Conservation (phyloP, 1,140 invertebrate genomes). For the Euura saliciscinereae region DNA sequence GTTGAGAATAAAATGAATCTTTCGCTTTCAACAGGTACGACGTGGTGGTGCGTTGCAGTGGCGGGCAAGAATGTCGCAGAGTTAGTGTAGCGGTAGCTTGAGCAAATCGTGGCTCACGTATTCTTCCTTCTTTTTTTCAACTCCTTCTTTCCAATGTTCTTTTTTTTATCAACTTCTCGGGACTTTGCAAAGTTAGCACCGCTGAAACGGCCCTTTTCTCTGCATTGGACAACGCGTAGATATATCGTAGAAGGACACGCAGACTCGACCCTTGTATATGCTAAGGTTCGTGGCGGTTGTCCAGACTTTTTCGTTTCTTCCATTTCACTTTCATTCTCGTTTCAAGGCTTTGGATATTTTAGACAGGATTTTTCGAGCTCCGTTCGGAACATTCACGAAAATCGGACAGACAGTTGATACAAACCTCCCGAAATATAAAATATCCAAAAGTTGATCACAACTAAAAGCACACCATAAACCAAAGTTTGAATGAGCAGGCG, state of each 20-base stretch:
- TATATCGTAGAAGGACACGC: not conserved
- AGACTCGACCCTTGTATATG: not conserved
- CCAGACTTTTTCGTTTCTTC: not conserved
- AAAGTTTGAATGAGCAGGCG: not conserved
- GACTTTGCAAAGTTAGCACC: slow-evolving; percentile 2
- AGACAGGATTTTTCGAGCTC: not conserved
- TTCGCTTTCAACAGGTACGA: slow-evolving; percentile 4
- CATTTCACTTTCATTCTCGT: not conserved
- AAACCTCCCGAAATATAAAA: not conserved
- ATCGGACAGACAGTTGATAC: not conserved
- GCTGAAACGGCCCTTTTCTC: not conserved
- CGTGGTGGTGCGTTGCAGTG: slow-evolving; percentile 1
- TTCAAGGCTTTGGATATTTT: not conserved
- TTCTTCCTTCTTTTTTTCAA: not conserved
- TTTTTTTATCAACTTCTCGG: not conserved
- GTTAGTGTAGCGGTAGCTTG: slow-evolving; percentile 4
- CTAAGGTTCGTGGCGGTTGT: not conserved
- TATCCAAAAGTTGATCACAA: not conserved
- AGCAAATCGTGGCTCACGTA: not conserved
- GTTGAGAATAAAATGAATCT: slow-evolving; percentile 7
- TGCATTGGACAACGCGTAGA: not conserved
- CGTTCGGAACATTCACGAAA: too few relatives aligned
- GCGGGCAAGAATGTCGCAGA: slow-evolving; percentile 1
- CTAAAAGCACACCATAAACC: not conserved
- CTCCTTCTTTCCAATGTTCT: not conserved